A percentile compares a stretch with the other conserved stretches of the same genome.
Evolutionary conservation across 2,888 invertebrate genomes (phyloP).

Genomic region (Leuctra nigra): DNA sequence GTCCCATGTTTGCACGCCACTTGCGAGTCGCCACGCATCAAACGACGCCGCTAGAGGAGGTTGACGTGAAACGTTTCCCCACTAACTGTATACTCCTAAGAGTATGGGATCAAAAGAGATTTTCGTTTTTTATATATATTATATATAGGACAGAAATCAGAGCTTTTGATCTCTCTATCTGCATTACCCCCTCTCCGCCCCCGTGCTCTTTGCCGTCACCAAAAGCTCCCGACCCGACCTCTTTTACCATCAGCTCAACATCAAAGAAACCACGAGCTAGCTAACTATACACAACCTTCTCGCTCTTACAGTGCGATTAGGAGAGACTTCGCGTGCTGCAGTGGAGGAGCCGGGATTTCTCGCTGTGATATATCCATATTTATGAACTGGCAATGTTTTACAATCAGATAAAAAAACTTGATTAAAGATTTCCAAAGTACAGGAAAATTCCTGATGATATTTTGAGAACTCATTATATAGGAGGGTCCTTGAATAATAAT

Average conservation of each 20-base stretch:
- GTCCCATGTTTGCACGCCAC: background rate
- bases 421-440: no score
- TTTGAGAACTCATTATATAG: no score
- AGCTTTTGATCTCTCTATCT: conserved; percentile 29
- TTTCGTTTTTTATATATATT: conserved; percentile 22
- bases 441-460: no score
- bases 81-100: conserved; percentile 26
- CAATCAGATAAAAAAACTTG: no score
- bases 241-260: conserved; percentile 20
- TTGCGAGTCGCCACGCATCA: conserved; percentile 19
- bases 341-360: background rate
- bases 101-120: conserved; percentile 27
- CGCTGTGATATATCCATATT: no score
- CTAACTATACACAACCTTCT: conserved; percentile 1
- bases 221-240: conserved; percentile 20
- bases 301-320: background rate
- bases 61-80: conserved; percentile 25
- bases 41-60: conserved; percentile 19
- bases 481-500: no score
- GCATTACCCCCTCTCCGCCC: conserved; percentile 16
- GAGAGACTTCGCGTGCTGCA: background rate
- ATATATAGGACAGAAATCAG: conserved; percentile 26
- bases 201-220: background rate
- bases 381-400: no score
- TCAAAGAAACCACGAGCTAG: conserved; percentile 25